phyloP scores from a whole-genome alignment of 2,797 vertebrate genomes.

The Acanthis flammea region DNA sequence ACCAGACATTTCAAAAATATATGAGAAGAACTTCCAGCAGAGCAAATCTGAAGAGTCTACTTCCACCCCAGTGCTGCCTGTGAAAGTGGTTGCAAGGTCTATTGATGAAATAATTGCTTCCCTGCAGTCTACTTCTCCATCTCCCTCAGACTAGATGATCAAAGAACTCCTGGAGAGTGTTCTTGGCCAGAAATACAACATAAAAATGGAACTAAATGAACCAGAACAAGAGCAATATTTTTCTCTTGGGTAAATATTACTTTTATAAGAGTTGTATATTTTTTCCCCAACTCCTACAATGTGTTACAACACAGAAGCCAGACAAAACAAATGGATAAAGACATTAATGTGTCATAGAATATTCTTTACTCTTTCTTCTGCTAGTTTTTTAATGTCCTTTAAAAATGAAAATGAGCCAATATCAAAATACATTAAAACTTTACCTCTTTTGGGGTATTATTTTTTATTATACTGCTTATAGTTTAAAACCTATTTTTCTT shows the following conservation, averaged over 20 bases:
- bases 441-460: neutral
- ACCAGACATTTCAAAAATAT: neutral
- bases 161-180: constrained; percentile 74
- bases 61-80: neutral
- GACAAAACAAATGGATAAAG: constrained; percentile 51
- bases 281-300: constrained; percentile 10
- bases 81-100: constrained; percentile 46
- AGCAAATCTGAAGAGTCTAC: neutral
- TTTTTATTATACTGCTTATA: neutral
- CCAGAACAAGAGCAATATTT: constrained; percentile 21
- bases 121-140: constrained; percentile 64
- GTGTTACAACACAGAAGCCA: constrained; percentile 55
- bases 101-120: constrained; percentile 77
- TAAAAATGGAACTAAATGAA: constrained; percentile 69
- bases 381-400: neutral
- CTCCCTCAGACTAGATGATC: constrained; percentile 67
- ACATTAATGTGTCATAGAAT: neutral
- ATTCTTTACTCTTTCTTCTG: neutral
- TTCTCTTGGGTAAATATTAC: constrained; percentile 45
- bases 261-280: constrained; percentile 52
- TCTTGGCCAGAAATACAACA: constrained; percentile 69
- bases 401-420: neutral
- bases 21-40: neutral
- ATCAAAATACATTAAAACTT: neutral
- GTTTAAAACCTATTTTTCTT: neutral